Evolutionary conservation across 2,113 vertebrate genomes (phyloP).

Genomic region (Anolis sagrei): DNA sequence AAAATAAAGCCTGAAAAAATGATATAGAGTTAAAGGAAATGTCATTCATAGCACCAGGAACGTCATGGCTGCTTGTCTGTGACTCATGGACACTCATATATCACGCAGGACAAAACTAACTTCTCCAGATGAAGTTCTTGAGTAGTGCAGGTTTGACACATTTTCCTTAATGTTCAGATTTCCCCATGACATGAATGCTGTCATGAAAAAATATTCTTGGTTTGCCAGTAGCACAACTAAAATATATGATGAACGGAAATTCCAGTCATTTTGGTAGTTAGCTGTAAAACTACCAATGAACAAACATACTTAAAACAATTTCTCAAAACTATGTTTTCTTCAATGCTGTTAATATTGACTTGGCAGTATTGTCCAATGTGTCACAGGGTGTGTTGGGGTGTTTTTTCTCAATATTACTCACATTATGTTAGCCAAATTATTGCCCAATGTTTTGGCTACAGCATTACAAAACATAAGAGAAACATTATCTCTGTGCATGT

Average conservation of each 20-base stretch:
- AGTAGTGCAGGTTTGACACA: no score
- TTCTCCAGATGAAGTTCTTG: not conserved
- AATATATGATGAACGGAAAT: not conserved
- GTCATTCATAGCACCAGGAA: not conserved
- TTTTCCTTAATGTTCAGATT: not conserved
- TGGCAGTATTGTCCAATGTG: not conserved
- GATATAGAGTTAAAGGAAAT: not conserved
- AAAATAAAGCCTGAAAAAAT: not conserved
- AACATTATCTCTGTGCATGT: not conserved
- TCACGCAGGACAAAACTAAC: not conserved
- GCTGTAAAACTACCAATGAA: not conserved
- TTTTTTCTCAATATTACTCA: conserved; percentile 21
- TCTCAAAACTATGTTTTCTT: conserved; percentile 31
- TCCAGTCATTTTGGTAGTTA: not conserved
- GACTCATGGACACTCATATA: not conserved
- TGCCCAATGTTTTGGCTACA: conserved; percentile 12
- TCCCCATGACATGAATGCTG: not conserved
- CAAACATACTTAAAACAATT: not conserved
- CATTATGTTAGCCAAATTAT: not conserved
- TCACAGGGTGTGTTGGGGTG: conserved; percentile 59
- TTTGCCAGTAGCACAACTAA: not conserved
- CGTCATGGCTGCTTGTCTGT: not conserved
- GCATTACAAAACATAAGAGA: conserved; percentile 22
- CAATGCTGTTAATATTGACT: conserved; percentile 28
- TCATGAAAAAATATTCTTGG: not conserved